phyloP scores from a whole-genome alignment of 2,797 vertebrate species.

The Acanthurus lineatus region DNA sequence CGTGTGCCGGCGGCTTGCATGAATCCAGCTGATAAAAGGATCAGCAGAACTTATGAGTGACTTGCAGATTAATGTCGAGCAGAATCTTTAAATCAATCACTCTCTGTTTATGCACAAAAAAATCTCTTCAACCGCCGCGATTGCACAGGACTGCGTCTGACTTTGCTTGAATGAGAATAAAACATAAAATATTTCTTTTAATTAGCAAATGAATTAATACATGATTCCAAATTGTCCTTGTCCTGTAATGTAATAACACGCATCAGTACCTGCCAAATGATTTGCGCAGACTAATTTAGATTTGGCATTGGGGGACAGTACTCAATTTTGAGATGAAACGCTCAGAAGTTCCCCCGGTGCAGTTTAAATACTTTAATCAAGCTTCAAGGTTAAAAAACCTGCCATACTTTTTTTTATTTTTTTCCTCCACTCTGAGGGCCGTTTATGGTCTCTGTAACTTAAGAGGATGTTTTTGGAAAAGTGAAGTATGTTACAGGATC shows the following conservation, averaged over 20 bases:
- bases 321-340: slow-evolving; percentile 62
- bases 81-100: slow-evolving; percentile 14
- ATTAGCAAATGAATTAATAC: slow-evolving; percentile 60
- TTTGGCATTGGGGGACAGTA: slow-evolving; percentile 27
- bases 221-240: slow-evolving; percentile 52
- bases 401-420: slow-evolving; percentile 10
- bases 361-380: slow-evolving; percentile 56
- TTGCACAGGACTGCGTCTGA: not conserved
- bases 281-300: slow-evolving; percentile 59
- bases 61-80: slow-evolving; percentile 6
- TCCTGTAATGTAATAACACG: slow-evolving; percentile 73
- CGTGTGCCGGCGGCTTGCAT: slow-evolving; percentile 25
- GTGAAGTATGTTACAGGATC: slow-evolving; percentile 19
- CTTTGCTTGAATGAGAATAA: slow-evolving; percentile 19
- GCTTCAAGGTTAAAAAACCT: slow-evolving; percentile 47
- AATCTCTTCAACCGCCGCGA: not conserved
- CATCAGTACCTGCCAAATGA: slow-evolving; percentile 67
- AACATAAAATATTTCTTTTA: slow-evolving; percentile 33
- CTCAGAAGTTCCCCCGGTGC: slow-evolving; percentile 44
- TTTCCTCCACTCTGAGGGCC: not conserved
- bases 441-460: slow-evolving; percentile 25
- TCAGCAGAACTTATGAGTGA: slow-evolving; percentile 15
- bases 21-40: slow-evolving; percentile 33
- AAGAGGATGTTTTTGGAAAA: slow-evolving; percentile 46
- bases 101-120: not conserved